Evolutionary conservation across 2,888 invertebrate species (phyloP).

Genomic region (Cheilosia urbana): DNA sequence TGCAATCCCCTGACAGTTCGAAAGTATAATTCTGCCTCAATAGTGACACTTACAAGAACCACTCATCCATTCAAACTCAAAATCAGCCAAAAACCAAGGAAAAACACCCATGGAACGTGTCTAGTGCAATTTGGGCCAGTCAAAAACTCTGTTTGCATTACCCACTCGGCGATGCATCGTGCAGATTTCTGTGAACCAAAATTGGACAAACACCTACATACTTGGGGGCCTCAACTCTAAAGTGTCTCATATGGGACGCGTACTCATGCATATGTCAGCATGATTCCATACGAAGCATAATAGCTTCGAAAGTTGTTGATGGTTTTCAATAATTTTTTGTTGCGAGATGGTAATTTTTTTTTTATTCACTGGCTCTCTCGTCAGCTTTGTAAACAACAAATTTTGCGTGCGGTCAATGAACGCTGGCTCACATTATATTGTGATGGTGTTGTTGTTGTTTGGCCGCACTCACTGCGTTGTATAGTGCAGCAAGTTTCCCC

Average conservation of each 20-base stretch:
- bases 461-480: conserved; percentile 10
- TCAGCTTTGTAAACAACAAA: conserved; percentile 67
- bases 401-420: conserved; percentile 73
- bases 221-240: conserved; percentile 4
- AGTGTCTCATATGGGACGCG: conserved; percentile 35
- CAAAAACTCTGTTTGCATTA: conserved; percentile 26
- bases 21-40: too few relatives aligned
- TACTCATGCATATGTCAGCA: conserved; percentile 49
- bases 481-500: conserved; percentile 31
- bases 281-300: conserved; percentile 23
- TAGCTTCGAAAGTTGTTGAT: conserved; percentile 59
- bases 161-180: conserved; percentile 21
- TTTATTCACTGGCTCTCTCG: conserved; percentile 17
- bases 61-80: background rate
- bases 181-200: conserved; percentile 34
- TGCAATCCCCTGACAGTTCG: too few relatives aligned
- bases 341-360: background rate
- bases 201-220: conserved; percentile 42
- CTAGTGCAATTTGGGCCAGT: conserved; percentile 29
- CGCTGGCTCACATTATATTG: conserved; percentile 23
- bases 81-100: background rate
- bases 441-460: conserved; percentile 34
- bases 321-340: conserved; percentile 39
- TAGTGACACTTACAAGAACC: background rate
- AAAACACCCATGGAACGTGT: background rate